Conservation (phyloP, 2,797 vertebrate species). For the Hemitrygon akajei region DNA sequence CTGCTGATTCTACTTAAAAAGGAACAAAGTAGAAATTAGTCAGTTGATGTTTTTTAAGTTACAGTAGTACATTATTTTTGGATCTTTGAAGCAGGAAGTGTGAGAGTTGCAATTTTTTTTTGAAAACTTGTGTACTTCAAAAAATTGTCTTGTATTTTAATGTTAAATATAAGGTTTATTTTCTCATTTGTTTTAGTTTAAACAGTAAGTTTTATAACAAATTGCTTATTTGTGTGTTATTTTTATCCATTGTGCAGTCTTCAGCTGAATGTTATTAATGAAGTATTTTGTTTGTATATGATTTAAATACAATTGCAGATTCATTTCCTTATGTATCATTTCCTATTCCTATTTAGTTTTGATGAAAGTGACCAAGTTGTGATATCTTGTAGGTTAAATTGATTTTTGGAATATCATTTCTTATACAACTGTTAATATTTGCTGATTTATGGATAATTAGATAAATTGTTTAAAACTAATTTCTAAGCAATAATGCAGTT, state of each 20-base stretch:
- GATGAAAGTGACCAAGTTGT: not conserved
- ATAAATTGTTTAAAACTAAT: not conserved
- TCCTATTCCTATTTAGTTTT: not conserved
- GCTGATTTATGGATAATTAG: not conserved
- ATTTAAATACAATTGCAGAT: not conserved
- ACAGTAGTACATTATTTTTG: no score
- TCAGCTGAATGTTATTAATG: not conserved
- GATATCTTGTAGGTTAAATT: not conserved
- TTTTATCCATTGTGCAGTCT: not conserved
- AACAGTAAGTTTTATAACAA: not conserved
- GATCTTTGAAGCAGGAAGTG: no score
- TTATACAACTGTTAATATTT: not conserved
- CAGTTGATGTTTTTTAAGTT: no score
- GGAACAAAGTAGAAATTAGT: no score
- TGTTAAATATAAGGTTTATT: not conserved
- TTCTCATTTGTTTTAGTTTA: not conserved
- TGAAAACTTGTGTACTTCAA: not conserved
- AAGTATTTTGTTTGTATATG: not conserved
- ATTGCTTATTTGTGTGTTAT: not conserved
- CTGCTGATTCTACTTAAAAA: not conserved
- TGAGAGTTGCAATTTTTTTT: not conserved
- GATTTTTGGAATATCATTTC: not conserved
- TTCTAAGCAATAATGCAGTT: not conserved
- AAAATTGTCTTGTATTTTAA: not conserved
- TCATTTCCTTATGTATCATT: constrained; percentile 8